Conservation (phyloP, 2,797 vertebrate species). For the Valencia hispanica region DNA sequence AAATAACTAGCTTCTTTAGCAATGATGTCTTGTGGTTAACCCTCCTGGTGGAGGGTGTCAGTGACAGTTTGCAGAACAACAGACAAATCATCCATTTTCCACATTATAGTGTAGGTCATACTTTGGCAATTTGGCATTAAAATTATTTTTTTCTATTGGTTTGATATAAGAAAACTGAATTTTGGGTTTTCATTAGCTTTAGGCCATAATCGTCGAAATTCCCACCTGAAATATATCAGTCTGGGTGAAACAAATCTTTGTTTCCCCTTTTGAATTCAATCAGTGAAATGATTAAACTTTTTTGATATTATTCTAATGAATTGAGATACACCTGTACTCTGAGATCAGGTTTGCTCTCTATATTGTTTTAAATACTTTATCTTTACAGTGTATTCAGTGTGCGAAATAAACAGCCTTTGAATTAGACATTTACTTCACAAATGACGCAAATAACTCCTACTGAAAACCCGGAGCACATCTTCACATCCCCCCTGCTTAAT, state of each 20-base stretch:
- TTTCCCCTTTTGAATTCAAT: not conserved
- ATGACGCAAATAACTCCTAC: not conserved
- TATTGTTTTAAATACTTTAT: not conserved
- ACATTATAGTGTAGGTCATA: not conserved
- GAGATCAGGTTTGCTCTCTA: too few relatives aligned
- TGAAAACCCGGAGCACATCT: not conserved
- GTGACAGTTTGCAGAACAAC: too few relatives aligned
- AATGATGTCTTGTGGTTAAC: not conserved
- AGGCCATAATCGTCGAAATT: not conserved
- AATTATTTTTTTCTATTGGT: not conserved
- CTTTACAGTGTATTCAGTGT: not conserved
- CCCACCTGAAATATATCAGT: not conserved
- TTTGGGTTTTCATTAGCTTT: not conserved
- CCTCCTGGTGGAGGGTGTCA: too few relatives aligned
- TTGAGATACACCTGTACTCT: not conserved
- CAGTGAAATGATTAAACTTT: not conserved
- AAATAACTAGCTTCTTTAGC: not conserved
- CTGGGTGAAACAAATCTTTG: not conserved
- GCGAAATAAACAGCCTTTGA: too few relatives aligned
- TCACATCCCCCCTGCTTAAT: not conserved
- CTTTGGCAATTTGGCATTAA: not conserved
- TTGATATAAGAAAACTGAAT: not conserved
- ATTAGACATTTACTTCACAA: too few relatives aligned
- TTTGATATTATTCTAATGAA: not conserved
- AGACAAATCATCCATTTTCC: too few relatives aligned